Evolutionary conservation across 2,113 vertebrate genomes (phyloP).

Genomic region (Cyphomyrus plagiostoma): DNA sequence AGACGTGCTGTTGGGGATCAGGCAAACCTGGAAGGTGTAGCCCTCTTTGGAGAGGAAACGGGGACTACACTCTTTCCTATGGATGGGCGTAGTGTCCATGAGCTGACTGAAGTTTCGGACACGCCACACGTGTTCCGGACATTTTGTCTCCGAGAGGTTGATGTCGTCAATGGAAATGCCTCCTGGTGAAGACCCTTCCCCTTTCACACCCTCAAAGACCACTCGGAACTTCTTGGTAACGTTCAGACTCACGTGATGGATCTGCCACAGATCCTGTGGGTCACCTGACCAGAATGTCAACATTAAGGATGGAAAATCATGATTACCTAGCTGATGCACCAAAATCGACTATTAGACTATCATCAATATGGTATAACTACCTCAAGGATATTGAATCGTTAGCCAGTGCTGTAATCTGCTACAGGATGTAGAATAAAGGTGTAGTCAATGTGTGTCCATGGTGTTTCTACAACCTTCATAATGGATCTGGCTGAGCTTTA

Average conservation of each 20-base stretch:
- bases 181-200: constrained; percentile 46
- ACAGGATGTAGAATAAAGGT: background rate
- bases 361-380: background rate
- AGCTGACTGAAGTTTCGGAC: constrained; percentile 72
- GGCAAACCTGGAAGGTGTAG: constrained; percentile 69
- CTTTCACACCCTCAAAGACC: constrained; percentile 70
- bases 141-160: constrained; percentile 83
- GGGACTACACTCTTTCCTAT: constrained; percentile 62
- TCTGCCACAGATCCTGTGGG: constrained; percentile 68
- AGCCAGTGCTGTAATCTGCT: background rate
- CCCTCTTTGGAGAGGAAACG: constrained; percentile 73
- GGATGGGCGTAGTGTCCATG: constrained; percentile 48
- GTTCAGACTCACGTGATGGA: constrained; percentile 70
- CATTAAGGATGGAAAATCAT: background rate
- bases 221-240: constrained; percentile 72
- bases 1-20: constrained; percentile 45
- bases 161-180: constrained; percentile 89
- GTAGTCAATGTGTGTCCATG: background rate
- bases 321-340: background rate
- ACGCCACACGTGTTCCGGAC: constrained; percentile 80
- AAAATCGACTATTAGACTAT: background rate
- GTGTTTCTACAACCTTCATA: constrained; percentile 34
- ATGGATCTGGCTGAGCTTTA: background rate
- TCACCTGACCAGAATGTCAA: constrained; percentile 36
- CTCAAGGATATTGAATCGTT: background rate